phyloP scores from a whole-genome alignment of 2,113 vertebrate species.

The Felis catus region F.catus_Fca126_mat1.0 CM031412.1:140676501-140677000 shows the following conservation, averaged over 20 bases:
- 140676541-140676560: neutral
- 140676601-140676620: fast-evolving
- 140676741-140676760: neutral
- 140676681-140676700: neutral
- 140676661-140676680: neutral
- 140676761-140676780: neutral
- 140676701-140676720: neutral
- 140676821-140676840: neutral
- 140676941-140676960: neutral
- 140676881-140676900: neutral
- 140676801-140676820: neutral
- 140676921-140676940: neutral
- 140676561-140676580: neutral
- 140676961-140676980: neutral
- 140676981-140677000: neutral
- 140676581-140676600: neutral
- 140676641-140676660: neutral
- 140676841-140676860: neutral
- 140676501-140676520: neutral
- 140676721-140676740: neutral
- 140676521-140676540: neutral
- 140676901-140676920: neutral
- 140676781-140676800: neutral
- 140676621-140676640: too few species aligned
- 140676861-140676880: neutral